Evolutionary conservation across 64 coral and sea anemone genomes (phyloP).

Genomic region (Pocillopora verrucosa): DNA sequence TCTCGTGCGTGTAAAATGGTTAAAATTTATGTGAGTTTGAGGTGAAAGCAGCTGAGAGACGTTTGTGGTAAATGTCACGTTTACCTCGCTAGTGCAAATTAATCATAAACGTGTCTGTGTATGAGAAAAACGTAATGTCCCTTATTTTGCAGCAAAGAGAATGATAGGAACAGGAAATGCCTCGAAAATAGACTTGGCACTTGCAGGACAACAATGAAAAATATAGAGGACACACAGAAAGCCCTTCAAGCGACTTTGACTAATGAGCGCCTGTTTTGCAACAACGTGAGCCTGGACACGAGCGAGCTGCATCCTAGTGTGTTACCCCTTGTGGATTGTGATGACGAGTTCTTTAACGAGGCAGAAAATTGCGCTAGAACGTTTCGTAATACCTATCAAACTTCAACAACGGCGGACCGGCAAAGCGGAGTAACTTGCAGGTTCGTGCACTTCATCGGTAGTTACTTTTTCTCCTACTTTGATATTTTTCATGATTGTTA

Average conservation of each 20-base stretch:
- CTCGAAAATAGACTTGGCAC: not conserved
- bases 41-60: no score
- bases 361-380: not conserved
- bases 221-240: not conserved
- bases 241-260: not conserved
- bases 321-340: not conserved
- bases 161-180: not conserved
- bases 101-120: no score
- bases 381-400: not conserved
- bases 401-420: not conserved
- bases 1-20: no score
- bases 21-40: no score
- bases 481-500: no score
- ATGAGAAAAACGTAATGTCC: not conserved
- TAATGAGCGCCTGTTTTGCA: not conserved
- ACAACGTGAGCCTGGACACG: not conserved
- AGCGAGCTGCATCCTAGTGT: not conserved
- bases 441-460: not conserved
- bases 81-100: not conserved
- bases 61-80: no score
- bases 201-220: not conserved
- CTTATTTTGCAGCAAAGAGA: not conserved
- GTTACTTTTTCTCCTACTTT: no score
- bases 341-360: not conserved
- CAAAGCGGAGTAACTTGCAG: not conserved